phyloP scores from a whole-genome alignment of 1,140 invertebrate species.

The Drosophila sulfurigaster region DNA sequence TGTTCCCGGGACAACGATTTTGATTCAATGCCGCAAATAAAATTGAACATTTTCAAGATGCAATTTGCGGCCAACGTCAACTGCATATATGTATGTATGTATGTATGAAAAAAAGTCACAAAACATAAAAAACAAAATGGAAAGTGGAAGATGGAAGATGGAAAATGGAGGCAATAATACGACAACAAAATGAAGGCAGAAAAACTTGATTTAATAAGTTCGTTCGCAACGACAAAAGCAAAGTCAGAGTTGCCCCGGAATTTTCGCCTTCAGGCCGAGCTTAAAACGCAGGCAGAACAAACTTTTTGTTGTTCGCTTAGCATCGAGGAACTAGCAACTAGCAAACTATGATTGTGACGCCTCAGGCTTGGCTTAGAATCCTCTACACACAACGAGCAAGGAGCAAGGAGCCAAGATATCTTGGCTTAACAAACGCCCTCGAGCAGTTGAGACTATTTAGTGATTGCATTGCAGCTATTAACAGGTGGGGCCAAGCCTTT shows the following conservation, averaged over 20 bases:
- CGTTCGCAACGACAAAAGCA: slow-evolving; percentile 10
- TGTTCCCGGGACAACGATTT: slow-evolving; percentile 53
- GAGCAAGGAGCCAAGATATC: too few species aligned
- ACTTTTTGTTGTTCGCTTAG: too few species aligned
- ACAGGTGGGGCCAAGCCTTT: too few species aligned
- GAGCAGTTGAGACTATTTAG: too few species aligned
- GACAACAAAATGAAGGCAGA: background rate
- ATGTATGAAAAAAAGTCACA: background rate
- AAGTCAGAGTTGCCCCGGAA: background rate
- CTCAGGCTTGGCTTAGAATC: too few species aligned
- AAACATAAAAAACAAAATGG: background rate
- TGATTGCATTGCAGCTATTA: too few species aligned
- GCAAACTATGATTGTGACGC: too few species aligned
- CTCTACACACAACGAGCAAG: too few species aligned
- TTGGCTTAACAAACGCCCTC: too few species aligned
- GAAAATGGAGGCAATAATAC: background rate
- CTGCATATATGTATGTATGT: slow-evolving; percentile 1
- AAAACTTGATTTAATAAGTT: slow-evolving; percentile 29
- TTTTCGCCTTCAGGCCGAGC: background rate
- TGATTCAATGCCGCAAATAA: slow-evolving; percentile 51
- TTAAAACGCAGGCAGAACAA: too few species aligned
- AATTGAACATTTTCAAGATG: slow-evolving; percentile 44
- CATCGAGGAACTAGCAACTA: too few species aligned
- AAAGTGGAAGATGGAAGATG: background rate
- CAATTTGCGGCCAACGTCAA: slow-evolving; percentile 38